Evolutionary conservation across 2,113 vertebrate species (phyloP).

Genomic region (Ammospiza caudacuta): DNA sequence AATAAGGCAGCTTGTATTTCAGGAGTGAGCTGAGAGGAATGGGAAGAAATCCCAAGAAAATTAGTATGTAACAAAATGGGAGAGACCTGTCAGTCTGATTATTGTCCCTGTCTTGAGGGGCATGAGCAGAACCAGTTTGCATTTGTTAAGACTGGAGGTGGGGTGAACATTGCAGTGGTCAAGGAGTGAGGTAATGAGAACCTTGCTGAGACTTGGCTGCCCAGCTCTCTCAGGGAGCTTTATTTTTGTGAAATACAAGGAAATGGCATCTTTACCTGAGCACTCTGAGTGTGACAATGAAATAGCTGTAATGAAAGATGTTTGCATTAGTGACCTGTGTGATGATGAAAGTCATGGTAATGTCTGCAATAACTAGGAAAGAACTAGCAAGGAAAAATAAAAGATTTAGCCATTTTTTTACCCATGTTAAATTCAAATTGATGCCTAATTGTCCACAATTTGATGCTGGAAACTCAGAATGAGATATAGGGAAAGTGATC

Average conservation of each 20-base stretch:
- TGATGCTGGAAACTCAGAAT: background rate
- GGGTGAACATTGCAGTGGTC: rapidly evolving
- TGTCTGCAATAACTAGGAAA: background rate
- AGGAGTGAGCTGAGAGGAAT: background rate
- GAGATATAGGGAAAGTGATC: background rate
- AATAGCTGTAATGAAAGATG: background rate
- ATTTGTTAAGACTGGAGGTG: background rate
- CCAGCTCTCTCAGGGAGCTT: background rate
- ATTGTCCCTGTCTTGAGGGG: background rate
- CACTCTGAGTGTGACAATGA: background rate
- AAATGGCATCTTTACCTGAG: background rate
- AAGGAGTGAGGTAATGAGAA: background rate
- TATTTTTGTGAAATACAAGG: background rate
- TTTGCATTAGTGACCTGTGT: background rate
- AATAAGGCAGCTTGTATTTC: background rate
- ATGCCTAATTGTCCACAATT: background rate
- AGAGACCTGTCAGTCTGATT: background rate
- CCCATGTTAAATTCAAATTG: background rate
- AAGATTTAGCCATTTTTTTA: background rate
- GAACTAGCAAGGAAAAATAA: background rate
- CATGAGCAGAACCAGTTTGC: background rate
- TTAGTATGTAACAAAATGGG: background rate
- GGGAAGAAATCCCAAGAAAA: background rate
- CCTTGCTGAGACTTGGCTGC: background rate
- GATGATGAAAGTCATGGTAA: background rate